Conservation (phyloP, 2,888 invertebrate species). For the Apamea anceps region DNA sequence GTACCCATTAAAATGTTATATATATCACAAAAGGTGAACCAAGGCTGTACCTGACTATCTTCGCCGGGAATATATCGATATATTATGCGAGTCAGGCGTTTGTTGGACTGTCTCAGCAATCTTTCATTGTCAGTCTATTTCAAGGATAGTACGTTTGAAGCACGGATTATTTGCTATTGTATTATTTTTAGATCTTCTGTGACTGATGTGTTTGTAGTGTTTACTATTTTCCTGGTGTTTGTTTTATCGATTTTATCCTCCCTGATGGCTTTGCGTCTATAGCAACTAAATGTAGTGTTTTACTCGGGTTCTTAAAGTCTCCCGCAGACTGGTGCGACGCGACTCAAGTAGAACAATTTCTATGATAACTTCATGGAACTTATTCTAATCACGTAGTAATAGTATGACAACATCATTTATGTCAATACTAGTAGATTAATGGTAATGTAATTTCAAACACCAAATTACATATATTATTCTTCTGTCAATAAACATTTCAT, state of each 20-base stretch:
- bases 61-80: conserved; percentile 51
- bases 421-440: background rate
- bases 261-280: background rate
- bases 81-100: conserved; percentile 64
- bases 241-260: conserved; percentile 1
- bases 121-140: conserved; percentile 67
- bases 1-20: conserved; percentile 62
- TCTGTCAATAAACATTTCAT: background rate
- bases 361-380: no score
- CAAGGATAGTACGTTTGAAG: conserved; percentile 61
- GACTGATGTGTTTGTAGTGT: conserved; percentile 26
- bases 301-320: background rate
- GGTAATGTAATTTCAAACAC: conserved; percentile 1
- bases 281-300: background rate
- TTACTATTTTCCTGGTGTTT: conserved; percentile 28
- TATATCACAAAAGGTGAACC: conserved; percentile 59
- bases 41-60: conserved; percentile 62
- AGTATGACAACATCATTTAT: conserved; percentile 5
- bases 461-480: no score
- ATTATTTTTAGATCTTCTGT: conserved; percentile 51
- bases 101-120: conserved; percentile 46
- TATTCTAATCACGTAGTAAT: background rate
- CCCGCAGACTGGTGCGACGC: no score
- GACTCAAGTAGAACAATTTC: no score
- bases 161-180: conserved; percentile 64